These are phyloP conservation scores for Hydrozoanthus gracilis DNA, from an alignment of 92 coral and sea anemone genomes.

Conservation along the genomic window DNA sequence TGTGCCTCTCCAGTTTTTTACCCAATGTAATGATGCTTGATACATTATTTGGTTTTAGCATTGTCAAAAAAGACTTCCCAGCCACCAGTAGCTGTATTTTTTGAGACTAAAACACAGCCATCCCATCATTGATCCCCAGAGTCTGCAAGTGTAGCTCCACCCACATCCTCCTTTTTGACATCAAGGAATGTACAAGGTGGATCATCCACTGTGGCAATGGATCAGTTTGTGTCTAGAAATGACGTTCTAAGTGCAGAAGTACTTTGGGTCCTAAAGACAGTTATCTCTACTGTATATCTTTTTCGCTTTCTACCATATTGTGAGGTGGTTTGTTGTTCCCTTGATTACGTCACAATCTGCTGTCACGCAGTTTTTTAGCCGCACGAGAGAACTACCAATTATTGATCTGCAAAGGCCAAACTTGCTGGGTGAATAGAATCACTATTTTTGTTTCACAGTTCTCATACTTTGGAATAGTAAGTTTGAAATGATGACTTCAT, in stretches of 20 bases:
- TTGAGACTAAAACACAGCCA: slow-evolving; percentile 11
- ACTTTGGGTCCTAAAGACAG: slow-evolving; percentile 50
- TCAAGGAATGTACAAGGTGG: slow-evolving; percentile 40
- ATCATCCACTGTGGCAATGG: slow-evolving; percentile 40
- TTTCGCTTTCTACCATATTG: slow-evolving; percentile 37
- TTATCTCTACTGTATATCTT: not conserved
- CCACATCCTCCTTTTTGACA: slow-evolving; percentile 29
- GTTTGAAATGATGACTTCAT: not conserved
- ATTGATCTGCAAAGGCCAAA: not conserved
- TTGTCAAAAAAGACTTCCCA: slow-evolving; percentile 9
- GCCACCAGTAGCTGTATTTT: slow-evolving; percentile 18
- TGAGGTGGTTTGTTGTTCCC: not conserved
- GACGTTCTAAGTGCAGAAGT: slow-evolving; percentile 53
- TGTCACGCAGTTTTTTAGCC: slow-evolving; percentile 12
- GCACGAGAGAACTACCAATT: slow-evolving; percentile 6
- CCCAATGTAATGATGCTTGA: slow-evolving; percentile 16
- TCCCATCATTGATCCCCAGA: slow-evolving; percentile 14
- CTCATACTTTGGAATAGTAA: not conserved
- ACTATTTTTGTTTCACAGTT: not conserved
- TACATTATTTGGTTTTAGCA: slow-evolving; percentile 19
- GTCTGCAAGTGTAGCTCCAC: slow-evolving; percentile 19
- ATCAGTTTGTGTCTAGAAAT: slow-evolving; percentile 41
- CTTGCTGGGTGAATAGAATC: not conserved
- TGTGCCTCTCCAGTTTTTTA: no score
- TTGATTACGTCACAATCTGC: not conserved